Evolutionary conservation across 2,797 vertebrate genomes (phyloP).

Genomic region (Phoxinus dragarum): DNA sequence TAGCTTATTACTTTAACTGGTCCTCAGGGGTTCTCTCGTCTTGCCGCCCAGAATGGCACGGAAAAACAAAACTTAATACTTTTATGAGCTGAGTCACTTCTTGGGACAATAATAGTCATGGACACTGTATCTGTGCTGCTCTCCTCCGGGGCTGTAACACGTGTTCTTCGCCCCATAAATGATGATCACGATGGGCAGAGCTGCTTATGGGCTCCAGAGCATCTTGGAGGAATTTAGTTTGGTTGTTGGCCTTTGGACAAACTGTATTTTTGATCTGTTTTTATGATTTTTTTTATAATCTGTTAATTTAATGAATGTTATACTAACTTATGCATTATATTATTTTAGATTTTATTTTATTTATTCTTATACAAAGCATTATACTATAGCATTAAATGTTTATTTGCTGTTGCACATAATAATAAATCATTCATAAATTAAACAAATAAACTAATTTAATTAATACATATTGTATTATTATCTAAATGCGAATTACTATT

Average conservation of each 20-base stretch:
- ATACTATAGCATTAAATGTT: neutral
- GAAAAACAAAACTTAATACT: slow-evolving; percentile 65
- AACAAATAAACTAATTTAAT: neutral
- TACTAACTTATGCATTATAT: neutral
- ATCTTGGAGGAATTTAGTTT: neutral
- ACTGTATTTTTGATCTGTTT: neutral
- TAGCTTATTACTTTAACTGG: slow-evolving; percentile 67
- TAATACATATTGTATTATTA: no score
- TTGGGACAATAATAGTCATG: slow-evolving; percentile 57
- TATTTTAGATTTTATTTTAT: neutral
- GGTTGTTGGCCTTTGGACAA: neutral
- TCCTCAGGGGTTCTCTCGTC: slow-evolving; percentile 51
- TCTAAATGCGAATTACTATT: neutral
- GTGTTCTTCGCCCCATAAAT: slow-evolving; percentile 2
- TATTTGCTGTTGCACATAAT: neutral
- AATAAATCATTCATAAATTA: neutral
- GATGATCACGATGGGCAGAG: slow-evolving; percentile 24
- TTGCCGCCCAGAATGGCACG: slow-evolving; percentile 52
- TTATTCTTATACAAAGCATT: neutral
- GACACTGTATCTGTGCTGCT: slow-evolving; percentile 28
- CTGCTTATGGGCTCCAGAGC: neutral
- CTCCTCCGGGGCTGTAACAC: slow-evolving; percentile 1
- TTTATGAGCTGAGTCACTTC: slow-evolving; percentile 64
- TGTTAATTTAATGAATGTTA: neutral
- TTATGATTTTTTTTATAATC: neutral